A percentile compares a stretch with the other conserved stretches of the same genome.
Conservation (phyloP, 2,113 vertebrate species). For the Gnathonemus longibarbis region DNA sequence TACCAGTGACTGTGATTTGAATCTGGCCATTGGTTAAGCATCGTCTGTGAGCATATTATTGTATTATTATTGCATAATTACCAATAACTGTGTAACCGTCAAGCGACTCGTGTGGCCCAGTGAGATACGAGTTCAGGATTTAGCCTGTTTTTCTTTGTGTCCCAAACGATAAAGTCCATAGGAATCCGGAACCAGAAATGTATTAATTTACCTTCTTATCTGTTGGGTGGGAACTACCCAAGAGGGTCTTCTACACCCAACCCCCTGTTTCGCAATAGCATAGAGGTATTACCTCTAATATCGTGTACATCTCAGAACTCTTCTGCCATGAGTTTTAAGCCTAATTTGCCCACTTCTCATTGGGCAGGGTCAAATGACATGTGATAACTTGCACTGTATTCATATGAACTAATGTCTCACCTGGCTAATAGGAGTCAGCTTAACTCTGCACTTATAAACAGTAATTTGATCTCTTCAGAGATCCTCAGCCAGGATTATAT, state of each 20-base stretch:
- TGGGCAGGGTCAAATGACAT: slow-evolving; percentile 23
- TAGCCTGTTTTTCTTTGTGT: slow-evolving; percentile 53
- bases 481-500: background rate
- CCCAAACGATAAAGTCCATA: slow-evolving; percentile 46
- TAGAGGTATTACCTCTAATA: slow-evolving; percentile 30
- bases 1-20: background rate
- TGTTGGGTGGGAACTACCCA: slow-evolving; percentile 23
- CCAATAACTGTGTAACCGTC: background rate
- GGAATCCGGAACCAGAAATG: slow-evolving; percentile 37
- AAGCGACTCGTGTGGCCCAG: slow-evolving; percentile 23
- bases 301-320: background rate
- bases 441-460: slow-evolving; percentile 26
- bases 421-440: slow-evolving; percentile 25
- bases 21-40: background rate
- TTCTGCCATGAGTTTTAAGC: slow-evolving; percentile 13
- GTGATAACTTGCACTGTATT: slow-evolving; percentile 28
- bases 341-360: background rate
- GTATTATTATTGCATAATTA: background rate
- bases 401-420: slow-evolving; percentile 16
- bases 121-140: slow-evolving; percentile 45
- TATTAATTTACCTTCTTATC: slow-evolving; percentile 64
- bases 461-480: slow-evolving; percentile 5
- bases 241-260: slow-evolving; percentile 30
- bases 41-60: background rate
- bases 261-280: slow-evolving; percentile 23